Base-by-base conservation (phyloP, 2,888 invertebrate genomes). In the Chorisops tibialis region DNA sequence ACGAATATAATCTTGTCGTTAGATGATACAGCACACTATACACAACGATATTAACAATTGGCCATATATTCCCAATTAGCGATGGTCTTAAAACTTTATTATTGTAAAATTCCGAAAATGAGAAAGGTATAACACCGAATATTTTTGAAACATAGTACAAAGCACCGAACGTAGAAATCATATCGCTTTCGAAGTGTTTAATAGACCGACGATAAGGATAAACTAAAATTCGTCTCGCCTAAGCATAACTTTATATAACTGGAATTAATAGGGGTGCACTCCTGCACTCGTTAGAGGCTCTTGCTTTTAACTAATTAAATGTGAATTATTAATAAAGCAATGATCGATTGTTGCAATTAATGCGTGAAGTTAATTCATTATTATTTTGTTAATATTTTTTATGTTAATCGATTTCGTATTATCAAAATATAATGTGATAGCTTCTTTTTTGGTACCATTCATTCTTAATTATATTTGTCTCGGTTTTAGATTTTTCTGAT, bases 101-200 rank as follows among this genome's bases (percentile, higher is more conserved):
- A 0, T 66, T 63, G 2, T 70, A 71, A 63, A 73, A 76, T 61
- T 67, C 67, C 5, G 69, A 61, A 35, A 72, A 62, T 16, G 75
- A 72, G 54, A 76, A 72, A 0, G 78, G 76, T 65, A 74, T 70
- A 56, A 78, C 69, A 0, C 78, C 78, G 19, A 74, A 70, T 14
- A 75, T n/a, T 66, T 77, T 77, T 7, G 75, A 75, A 2, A 77
- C 38, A 16, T 70, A 65, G 67, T 78, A 78, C 12, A 77, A 59
- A 38, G 70, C 67, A 38, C 69, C 69, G 56, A 76, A 75, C 62
- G 74, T 70, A 4, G 67, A 54, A 50, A 75, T 66, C 66, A 76
- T 68, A 3, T 4, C 35, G 30, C 30, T 21, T 24, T 9, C 50
- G 18, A 50, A 50, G 16, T 51, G 7, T 30, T n/a, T 16, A 9